A percentile compares a stretch with the other conserved stretches of the same genome.
Conservation (phyloP, 1,140 invertebrate genomes). For the Platyscapa corneri region DNA sequence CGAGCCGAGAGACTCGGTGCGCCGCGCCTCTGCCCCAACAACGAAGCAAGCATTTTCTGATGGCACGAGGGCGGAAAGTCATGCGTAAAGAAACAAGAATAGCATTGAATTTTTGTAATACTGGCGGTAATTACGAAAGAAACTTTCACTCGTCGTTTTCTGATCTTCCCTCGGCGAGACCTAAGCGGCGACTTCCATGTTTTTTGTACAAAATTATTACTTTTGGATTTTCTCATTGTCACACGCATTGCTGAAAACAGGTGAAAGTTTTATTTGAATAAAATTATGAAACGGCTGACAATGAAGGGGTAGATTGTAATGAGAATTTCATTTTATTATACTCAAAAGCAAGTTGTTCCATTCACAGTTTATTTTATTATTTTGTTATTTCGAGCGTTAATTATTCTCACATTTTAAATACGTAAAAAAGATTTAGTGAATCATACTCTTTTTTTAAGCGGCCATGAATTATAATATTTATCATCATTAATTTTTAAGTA, state of each 20-base stretch:
- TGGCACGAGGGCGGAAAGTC: neutral
- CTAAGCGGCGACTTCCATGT: neutral
- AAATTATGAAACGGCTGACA: too few relatives aligned
- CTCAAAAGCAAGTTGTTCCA: neutral
- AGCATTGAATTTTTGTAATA: neutral
- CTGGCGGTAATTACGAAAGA: neutral
- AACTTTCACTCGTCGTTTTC: neutral
- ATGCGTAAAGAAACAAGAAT: neutral
- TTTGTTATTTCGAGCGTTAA: neutral
- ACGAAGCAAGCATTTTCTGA: neutral
- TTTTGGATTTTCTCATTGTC: conserved; percentile 18
- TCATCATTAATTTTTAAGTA: too few relatives aligned
- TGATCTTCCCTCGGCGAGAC: neutral
- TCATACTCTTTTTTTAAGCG: neutral
- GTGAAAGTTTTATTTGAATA: conserved; percentile 10
- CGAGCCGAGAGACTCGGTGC: neutral
- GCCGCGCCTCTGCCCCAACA: neutral
- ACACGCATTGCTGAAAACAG: neutral
- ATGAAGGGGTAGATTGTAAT: conserved; percentile 11
- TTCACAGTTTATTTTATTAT: neutral
- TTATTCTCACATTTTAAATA: conserved; percentile 22
- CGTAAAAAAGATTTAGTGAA: neutral
- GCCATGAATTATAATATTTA: too few relatives aligned
- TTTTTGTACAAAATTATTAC: neutral
- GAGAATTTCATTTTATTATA: conserved; percentile 10